phyloP scores from a whole-genome alignment of 1,140 invertebrate species.

The Rhagoletis pomonella region DNA sequence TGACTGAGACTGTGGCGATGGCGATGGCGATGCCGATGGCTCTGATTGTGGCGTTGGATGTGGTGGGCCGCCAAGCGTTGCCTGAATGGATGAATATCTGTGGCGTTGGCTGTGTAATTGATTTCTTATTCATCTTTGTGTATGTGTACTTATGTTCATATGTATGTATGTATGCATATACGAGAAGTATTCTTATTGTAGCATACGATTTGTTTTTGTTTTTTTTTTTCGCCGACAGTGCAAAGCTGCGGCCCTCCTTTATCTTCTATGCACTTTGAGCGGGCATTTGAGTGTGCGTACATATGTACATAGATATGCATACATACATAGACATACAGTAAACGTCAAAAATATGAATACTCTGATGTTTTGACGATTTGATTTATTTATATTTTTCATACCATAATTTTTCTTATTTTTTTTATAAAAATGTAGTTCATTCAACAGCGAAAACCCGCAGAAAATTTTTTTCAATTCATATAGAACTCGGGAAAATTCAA shows the following conservation, averaged over 20 bases:
- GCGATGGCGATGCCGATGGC: background rate
- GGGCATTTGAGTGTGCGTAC: background rate
- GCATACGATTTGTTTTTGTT: background rate
- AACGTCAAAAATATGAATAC: no score
- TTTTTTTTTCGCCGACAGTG: background rate
- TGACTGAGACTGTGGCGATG: background rate
- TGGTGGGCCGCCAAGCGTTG: constrained; percentile 14
- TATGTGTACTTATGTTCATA: background rate
- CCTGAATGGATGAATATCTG: constrained; percentile 47
- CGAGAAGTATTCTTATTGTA: background rate
- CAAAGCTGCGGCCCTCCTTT: constrained; percentile 45
- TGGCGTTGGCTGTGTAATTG: background rate
- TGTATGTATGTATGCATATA: background rate
- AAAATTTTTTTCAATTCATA: no score
- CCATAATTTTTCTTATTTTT: no score
- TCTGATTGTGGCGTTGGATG: background rate
- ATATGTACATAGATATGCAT: background rate
- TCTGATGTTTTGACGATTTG: no score
- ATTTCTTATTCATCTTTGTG: background rate
- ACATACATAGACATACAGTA: no score
- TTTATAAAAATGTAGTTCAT: no score
- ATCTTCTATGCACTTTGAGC: background rate
- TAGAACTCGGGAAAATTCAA: no score
- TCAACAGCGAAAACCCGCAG: no score
- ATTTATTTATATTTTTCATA: no score